These are phyloP conservation scores for Oryzias dopingdopingensis DNA, from an alignment of 2,797 vertebrate species.

Conservation along the genomic window DNA sequence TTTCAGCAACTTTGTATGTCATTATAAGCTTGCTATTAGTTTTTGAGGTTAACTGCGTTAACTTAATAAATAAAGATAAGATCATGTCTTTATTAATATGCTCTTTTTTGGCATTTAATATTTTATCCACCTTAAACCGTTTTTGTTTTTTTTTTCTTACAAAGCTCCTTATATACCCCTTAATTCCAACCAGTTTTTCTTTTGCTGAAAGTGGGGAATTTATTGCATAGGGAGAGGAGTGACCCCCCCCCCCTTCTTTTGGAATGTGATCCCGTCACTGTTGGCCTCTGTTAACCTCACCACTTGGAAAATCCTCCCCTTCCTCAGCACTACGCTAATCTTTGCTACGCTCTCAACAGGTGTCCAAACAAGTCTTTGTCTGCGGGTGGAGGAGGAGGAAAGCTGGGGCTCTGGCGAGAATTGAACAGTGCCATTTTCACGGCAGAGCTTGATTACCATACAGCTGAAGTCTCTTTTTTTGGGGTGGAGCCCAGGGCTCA, in stretches of 20 bases:
- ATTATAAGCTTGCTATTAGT: too few relatives aligned
- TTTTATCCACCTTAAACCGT: constrained; percentile 12
- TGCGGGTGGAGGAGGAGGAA: constrained; percentile 71
- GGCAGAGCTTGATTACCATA: constrained; percentile 87
- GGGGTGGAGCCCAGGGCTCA: constrained; percentile 64
- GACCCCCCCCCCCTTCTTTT: constrained; percentile 67
- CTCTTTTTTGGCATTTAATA: too few relatives aligned
- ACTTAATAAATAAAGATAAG: too few relatives aligned
- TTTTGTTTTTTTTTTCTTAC: constrained; percentile 13
- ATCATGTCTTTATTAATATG: too few relatives aligned
- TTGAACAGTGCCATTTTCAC: constrained; percentile 84
- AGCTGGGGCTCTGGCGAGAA: constrained; percentile 61
- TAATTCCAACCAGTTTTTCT: constrained; percentile 42
- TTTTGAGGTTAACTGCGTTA: too few relatives aligned
- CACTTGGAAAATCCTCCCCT: constrained; percentile 59
- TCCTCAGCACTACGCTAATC: constrained; percentile 76
- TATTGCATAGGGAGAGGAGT: constrained; percentile 30
- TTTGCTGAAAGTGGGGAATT: constrained; percentile 38
- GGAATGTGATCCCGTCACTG: constrained; percentile 84
- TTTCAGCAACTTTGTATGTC: too few relatives aligned
- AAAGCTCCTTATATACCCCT: constrained; percentile 47
- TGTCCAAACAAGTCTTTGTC: constrained; percentile 92
- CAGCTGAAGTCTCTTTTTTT: constrained; percentile 84
- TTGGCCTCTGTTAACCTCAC: constrained; percentile 81
- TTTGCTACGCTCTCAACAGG: constrained; percentile 85